Evolutionary conservation across 2,797 vertebrate species (phyloP), one percentile per base, ranked within the genome.

Genomic region (Gorsachius magnificus): DNA sequence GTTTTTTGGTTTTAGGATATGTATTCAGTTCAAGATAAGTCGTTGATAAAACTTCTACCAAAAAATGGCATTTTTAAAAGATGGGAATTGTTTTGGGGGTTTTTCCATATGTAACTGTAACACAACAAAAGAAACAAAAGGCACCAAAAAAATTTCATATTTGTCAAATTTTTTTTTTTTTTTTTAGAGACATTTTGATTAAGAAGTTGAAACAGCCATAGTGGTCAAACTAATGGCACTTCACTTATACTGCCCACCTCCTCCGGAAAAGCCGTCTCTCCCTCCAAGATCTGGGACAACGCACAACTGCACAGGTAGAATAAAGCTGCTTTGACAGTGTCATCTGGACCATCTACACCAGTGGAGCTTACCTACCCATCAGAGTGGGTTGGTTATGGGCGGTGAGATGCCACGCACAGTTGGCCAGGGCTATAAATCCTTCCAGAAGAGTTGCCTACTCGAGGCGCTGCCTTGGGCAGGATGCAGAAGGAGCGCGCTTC

Each of bases 351-450:
- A 45, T 4, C 18, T 48, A 35, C 4, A 1, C 20, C 58, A 56
- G 13, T 14, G 56, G 36, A 50, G 25, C 29, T 12, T 15, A 12
- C 15, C 15, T 0, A 0, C 25, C 69, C 4, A 1, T 3, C 79
- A 46, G 29, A 76, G 14, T 9, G 43, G 18, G 28, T 4, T 72
- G 53, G 16, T 60, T 72, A 1, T 5, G 22, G 57, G 33, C 2
- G 1, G 9, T 76, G 31, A 38, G n/a, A 21, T 29, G 41, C 22
- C 53, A 65, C 3, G 0, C 16, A 24, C 7, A 2, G 11, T 2
- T 65, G n/a, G 8, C 33, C 69, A 71, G 61, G 57, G 12, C 20
- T 28, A 9, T 5, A 65, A 75, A 45, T 29, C 35, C 53, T 77
- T 54, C 53, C 33, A 3, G 10, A 57, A 66, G 29, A 13, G 31